These are phyloP conservation scores for Rhinichthys osculus DNA, from an alignment of 2,797 vertebrate species.

Conservation along the genomic window DNA sequence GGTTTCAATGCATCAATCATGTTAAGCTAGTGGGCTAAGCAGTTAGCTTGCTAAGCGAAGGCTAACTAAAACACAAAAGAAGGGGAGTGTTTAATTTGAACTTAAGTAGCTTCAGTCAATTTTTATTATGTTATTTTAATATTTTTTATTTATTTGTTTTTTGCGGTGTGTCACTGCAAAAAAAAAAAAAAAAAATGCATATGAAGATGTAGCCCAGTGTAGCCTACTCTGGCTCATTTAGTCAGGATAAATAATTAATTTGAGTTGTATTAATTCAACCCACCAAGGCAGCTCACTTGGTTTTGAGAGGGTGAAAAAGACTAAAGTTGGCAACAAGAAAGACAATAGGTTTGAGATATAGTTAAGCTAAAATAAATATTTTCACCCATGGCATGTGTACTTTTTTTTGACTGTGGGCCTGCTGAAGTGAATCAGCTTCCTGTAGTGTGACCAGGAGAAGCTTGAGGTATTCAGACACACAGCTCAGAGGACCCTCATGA, in stretches of 20 bases:
- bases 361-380: not conserved
- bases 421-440: conserved; percentile 1
- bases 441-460: not conserved
- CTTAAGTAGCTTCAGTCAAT: not conserved
- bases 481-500: conserved; percentile 20
- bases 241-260: not conserved
- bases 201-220: not conserved
- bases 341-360: not conserved
- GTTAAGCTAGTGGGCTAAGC: not conserved
- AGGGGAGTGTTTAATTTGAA: not conserved
- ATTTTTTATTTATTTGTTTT: not conserved
- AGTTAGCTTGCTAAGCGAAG: not conserved
- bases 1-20: not conserved
- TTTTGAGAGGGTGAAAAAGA: not conserved
- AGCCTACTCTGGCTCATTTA: not conserved
- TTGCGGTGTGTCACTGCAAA: not conserved
- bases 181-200: too few species aligned
- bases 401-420: not conserved
- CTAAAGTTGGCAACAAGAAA: not conserved
- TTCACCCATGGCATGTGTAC: not conserved
- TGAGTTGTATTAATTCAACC: not conserved
- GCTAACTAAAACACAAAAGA: too few species aligned
- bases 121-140: not conserved
- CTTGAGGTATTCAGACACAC: conserved; percentile 1
- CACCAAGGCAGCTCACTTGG: not conserved